phyloP scores from a whole-genome alignment of 35 echinoderm and acorn worm genomes.

The Heliocidaris erythrogramma region DNA sequence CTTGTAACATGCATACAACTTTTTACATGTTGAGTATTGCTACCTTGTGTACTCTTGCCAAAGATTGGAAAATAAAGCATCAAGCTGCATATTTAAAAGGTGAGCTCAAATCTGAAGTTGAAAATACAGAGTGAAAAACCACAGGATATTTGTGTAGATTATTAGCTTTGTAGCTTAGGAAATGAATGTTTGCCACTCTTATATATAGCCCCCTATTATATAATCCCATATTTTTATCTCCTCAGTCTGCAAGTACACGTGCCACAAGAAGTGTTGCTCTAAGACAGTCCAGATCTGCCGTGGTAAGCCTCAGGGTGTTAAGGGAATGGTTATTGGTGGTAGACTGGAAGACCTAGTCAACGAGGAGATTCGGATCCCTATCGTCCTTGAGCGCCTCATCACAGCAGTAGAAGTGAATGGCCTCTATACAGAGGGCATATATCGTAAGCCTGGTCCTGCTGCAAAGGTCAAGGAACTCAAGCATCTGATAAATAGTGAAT shows the following conservation, averaged over 20 bases:
- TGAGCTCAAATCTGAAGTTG: too few species aligned
- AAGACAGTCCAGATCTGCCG: slow-evolving; percentile 65
- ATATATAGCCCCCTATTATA: too few species aligned
- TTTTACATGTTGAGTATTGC: too few species aligned
- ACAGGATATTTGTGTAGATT: too few species aligned
- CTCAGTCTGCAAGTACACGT: slow-evolving; percentile 88
- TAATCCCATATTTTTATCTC: not conserved
- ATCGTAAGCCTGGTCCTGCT: slow-evolving; percentile 82
- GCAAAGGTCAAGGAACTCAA: slow-evolving; percentile 95
- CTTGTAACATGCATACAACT: too few species aligned
- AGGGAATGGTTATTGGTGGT: slow-evolving; percentile 74
- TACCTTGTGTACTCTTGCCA: too few species aligned
- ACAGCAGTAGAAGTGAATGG: slow-evolving; percentile 78
- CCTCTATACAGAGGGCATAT: slow-evolving; percentile 91
- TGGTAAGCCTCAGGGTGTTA: slow-evolving; percentile 62
- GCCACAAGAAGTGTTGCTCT: slow-evolving; percentile 90
- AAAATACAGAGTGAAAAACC: too few species aligned
- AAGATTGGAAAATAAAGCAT: too few species aligned
- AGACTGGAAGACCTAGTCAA: slow-evolving; percentile 46
- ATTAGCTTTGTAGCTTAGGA: too few species aligned
- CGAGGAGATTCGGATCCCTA: slow-evolving; percentile 39
- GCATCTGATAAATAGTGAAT: slow-evolving; percentile 80
- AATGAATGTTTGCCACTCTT: too few species aligned
- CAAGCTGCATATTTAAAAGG: too few species aligned
- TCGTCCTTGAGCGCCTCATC: slow-evolving; percentile 67